phyloP scores from a whole-genome alignment of 1,140 invertebrate genomes.

The Sarcophaga peregrina region DNA sequence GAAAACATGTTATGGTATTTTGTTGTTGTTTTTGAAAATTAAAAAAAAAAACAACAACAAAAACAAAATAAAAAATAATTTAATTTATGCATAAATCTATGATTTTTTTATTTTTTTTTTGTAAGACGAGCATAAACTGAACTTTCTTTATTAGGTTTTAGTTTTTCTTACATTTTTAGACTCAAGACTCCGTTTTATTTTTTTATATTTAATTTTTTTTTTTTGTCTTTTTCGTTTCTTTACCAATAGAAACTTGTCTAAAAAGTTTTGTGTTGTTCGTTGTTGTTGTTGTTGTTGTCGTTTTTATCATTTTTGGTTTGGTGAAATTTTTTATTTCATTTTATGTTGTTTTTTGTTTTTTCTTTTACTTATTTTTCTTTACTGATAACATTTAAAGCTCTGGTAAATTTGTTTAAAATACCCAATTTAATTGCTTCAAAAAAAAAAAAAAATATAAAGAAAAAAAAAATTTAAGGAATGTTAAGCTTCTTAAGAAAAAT shows the following conservation, averaged over 20 bases:
- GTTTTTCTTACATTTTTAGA: background rate
- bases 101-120: background rate
- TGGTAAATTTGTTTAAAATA: background rate
- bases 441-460: too few species aligned
- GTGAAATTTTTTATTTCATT: slow-evolving; percentile 14
- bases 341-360: background rate
- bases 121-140: background rate
- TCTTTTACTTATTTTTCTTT: too few species aligned
- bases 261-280: background rate
- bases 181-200: background rate
- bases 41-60: too few species aligned
- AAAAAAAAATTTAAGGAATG: background rate
- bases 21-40: background rate
- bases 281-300: background rate
- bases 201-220: too few species aligned
- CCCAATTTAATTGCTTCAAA: background rate
- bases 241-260: slow-evolving; percentile 6
- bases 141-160: slow-evolving; percentile 19
- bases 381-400: background rate
- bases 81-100: slow-evolving; percentile 27
- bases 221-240: background rate
- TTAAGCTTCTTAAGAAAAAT: background rate
- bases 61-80: background rate
- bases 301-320: background rate
- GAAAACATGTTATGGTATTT: background rate